These are phyloP conservation scores for Gymnodraco acuticeps DNA, from an alignment of 2,797 vertebrate genomes.

Conservation along the genomic window DNA sequence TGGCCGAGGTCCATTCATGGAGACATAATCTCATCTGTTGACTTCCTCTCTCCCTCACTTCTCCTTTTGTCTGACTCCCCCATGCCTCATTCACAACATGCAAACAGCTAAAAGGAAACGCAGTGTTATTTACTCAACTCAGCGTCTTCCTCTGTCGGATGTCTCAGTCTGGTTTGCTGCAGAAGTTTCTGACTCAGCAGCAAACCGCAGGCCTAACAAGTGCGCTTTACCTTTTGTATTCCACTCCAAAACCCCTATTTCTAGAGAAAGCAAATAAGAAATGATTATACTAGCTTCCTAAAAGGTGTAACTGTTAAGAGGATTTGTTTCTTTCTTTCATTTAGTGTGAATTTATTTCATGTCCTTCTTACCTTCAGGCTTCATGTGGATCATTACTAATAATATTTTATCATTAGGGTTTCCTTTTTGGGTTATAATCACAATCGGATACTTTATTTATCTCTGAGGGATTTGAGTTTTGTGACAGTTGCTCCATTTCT, in stretches of 20 bases:
- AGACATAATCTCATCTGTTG: slow-evolving; percentile 55
- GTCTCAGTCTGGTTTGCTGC: slow-evolving; percentile 6
- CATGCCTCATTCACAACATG: neutral
- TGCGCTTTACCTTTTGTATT: slow-evolving; percentile 24
- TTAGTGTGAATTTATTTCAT: neutral
- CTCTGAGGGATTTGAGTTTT: no score
- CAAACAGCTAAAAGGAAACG: slow-evolving; percentile 7
- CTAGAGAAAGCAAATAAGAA: neutral
- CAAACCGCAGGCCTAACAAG: slow-evolving; percentile 9
- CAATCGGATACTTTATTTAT: no score
- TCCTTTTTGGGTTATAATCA: no score
- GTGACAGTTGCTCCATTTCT: no score
- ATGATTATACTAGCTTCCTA: neutral
- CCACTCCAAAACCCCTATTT: slow-evolving; percentile 11
- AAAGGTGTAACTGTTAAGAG: neutral
- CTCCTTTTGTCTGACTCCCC: slow-evolving; percentile 15
- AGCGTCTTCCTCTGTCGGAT: neutral
- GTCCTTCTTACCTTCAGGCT: neutral
- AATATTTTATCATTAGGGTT: no score
- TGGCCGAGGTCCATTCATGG: slow-evolving; percentile 49
- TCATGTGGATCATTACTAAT: no score
- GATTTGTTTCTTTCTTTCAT: no score
- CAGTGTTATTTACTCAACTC: neutral
- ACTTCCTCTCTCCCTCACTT: slow-evolving; percentile 5
- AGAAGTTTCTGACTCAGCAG: slow-evolving; percentile 12